Evolutionary conservation across 2,888 invertebrate species (phyloP), one percentile per base, ranked within the genome.

Genomic region (Philonicus albiceps): DNA sequence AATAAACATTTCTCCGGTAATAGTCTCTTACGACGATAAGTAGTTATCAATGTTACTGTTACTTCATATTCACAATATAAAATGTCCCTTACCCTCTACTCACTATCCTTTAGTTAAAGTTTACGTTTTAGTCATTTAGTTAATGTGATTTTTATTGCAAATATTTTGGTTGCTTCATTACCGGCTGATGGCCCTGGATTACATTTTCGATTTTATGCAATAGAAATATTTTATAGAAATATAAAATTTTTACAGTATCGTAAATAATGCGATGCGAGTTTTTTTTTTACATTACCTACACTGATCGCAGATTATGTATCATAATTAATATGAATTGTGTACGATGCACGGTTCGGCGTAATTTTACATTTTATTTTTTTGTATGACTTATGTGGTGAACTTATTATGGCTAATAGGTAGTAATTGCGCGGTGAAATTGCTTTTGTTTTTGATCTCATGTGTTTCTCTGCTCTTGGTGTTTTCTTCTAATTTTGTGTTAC

Each of bases 391-490:
- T 76, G 40, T 16, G 37, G n/a, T 76, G 22, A 76, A 76, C 37
- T 76, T 34, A 76, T 76, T 76, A 76, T 22, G 76, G 37, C 27
- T 76, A 40, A 40, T 49, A 43, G 80, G 53, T 80, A 80, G 40
- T 80, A 80, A 80, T 80, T 80, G 80, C 80, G 76, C 76, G 43
- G 27, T 76, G 34, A 76, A 76, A 76, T 76, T 76, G 76, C 76
- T 76, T 76, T 40, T 40, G 76, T 37, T 76, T 76, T 27, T 40
- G 37, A 76, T 76, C 19, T 64, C 19, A 27, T 27, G 19, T 64
- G 22, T 27, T 64, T 19, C 11, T 27, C 27, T 64, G 64, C 22
- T 64, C 22, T 64, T 64, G 5, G n/a, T 7, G 27, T 64, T n/a
- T n/a, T 19, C 13, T 13, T 43, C 40, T 43, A 43, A 22, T 64